Evolutionary conservation across 2,113 vertebrate species (phyloP).

Genomic region (Mobula hypostoma): DNA sequence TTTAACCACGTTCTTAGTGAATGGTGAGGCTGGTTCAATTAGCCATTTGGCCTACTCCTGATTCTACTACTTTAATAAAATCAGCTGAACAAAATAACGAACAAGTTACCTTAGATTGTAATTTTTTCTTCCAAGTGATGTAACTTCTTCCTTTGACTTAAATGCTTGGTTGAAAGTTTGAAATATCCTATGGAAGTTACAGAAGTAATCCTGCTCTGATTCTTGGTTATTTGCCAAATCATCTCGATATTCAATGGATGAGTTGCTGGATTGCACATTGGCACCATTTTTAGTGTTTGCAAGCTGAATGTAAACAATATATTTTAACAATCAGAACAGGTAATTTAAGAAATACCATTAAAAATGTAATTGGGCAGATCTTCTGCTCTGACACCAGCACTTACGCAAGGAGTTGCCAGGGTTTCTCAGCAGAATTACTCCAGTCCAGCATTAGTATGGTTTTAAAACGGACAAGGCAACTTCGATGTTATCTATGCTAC

Average conservation of each 20-base stretch:
- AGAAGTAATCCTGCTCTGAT: neutral
- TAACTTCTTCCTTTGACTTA: neutral
- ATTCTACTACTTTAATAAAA: neutral
- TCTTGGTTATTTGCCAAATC: neutral
- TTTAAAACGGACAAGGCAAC: too few relatives aligned
- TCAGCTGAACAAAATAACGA: neutral
- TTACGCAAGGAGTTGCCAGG: too few relatives aligned
- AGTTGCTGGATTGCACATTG: neutral
- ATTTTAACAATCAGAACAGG: conserved; percentile 11
- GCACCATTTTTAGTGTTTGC: neutral
- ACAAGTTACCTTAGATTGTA: conserved; percentile 14
- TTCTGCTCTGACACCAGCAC: too few relatives aligned
- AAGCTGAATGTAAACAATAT: neutral
- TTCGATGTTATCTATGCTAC: too few relatives aligned
- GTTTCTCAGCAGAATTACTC: too few relatives aligned
- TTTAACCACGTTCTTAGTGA: too few relatives aligned
- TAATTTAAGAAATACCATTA: neutral
- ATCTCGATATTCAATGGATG: neutral
- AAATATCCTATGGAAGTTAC: neutral
- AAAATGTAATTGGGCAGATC: neutral
- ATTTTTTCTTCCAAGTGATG: neutral
- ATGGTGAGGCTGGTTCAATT: too few relatives aligned
- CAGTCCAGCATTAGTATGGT: too few relatives aligned
- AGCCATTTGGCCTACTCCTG: too few relatives aligned
- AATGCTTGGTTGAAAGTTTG: neutral